phyloP scores from a whole-genome alignment of 1,140 invertebrate species.

The Hermetia illucens region DNA sequence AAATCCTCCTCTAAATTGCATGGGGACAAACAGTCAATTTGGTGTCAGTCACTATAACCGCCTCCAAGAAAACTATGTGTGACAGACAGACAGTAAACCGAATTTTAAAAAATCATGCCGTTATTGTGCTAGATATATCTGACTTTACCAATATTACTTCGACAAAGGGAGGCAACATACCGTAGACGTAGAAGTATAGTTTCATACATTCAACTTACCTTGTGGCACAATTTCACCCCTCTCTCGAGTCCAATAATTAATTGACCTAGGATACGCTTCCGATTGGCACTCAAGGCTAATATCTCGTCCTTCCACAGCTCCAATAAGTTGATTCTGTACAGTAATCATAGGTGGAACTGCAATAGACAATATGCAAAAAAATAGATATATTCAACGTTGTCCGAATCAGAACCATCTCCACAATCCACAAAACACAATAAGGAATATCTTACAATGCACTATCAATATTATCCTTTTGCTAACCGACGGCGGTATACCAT shows the following conservation, averaged over 20 bases:
- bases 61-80: too few species aligned
- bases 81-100: too few species aligned
- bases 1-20: too few species aligned
- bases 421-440: background rate
- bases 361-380: slow-evolving; percentile 11
- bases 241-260: slow-evolving; percentile 71
- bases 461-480: slow-evolving; percentile 78
- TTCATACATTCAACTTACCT: too few species aligned
- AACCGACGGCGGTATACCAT: slow-evolving; percentile 73
- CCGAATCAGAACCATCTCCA: too few species aligned
- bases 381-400: background rate
- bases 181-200: too few species aligned
- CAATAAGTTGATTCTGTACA: slow-evolving; percentile 67
- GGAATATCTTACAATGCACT: slow-evolving; percentile 70
- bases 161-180: too few species aligned
- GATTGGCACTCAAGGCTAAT: slow-evolving; percentile 67
- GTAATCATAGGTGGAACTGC: slow-evolving; percentile 68
- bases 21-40: too few species aligned
- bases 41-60: too few species aligned
- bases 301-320: slow-evolving; percentile 54
- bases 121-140: too few species aligned
- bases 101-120: too few species aligned
- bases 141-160: too few species aligned
- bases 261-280: slow-evolving; percentile 75
- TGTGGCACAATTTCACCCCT: slow-evolving; percentile 62